Evolutionary conservation across 1,140 invertebrate species (phyloP).

Genomic region (Trichonephila clavipes): DNA sequence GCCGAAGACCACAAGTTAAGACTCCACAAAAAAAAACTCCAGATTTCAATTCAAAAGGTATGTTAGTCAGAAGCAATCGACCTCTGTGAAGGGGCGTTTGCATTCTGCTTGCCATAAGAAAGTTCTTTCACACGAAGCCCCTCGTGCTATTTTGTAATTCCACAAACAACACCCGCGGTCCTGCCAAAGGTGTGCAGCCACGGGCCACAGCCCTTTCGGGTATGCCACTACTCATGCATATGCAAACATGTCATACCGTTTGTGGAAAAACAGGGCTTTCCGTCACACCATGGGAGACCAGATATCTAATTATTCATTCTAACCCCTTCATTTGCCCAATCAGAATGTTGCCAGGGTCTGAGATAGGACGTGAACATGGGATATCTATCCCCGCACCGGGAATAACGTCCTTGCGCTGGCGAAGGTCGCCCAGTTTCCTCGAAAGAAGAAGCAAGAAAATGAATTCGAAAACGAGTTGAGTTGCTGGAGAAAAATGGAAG

Average conservation of each 20-base stretch:
- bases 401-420: conserved; percentile 63
- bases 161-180: not conserved
- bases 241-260: not conserved
- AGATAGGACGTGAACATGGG: not conserved
- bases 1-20: not conserved
- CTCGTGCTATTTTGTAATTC: conserved; percentile 3
- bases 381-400: not conserved
- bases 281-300: not conserved
- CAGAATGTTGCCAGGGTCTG: not conserved
- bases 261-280: conserved; percentile 9
- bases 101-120: not conserved
- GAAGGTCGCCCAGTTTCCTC: conserved; percentile 65
- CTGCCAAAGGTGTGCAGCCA: not conserved
- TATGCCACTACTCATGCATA: conserved; percentile 19
- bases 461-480: not conserved
- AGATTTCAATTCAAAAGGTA: not conserved
- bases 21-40: not conserved
- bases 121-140: not conserved
- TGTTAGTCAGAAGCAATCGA: not conserved
- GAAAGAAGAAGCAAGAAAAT: conserved; percentile 20
- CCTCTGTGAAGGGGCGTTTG: not conserved
- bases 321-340: not conserved
- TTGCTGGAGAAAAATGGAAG: conserved; percentile 28
- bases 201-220: not conserved
- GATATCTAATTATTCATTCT: conserved; percentile 10